These are phyloP conservation scores for Bucco capensis DNA, from an alignment of 2,113 vertebrate genomes.

Conservation along the genomic window DNA sequence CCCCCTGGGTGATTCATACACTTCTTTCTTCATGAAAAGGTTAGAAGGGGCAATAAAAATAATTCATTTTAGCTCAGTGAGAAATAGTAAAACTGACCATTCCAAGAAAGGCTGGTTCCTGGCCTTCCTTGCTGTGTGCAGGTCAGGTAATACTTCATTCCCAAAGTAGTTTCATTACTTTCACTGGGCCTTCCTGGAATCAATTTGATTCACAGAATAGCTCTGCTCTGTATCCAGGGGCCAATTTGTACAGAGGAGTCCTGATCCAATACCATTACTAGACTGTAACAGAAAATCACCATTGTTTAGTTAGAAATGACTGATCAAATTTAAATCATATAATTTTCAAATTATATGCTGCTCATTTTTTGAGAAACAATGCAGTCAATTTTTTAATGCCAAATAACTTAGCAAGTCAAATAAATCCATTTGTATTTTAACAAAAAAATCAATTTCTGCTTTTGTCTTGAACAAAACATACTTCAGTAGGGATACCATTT, in stretches of 20 bases:
- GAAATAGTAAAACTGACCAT: not conserved
- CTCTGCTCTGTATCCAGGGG: not conserved
- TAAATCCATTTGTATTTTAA: slow-evolving; percentile 15
- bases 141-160: not conserved
- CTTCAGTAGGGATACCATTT: not conserved
- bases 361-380: not conserved
- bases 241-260: not conserved
- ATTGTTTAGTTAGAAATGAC: not conserved
- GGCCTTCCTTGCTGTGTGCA: not conserved
- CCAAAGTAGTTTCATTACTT: not conserved
- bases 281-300: not conserved
- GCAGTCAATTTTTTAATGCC: not conserved
- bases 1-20: not conserved
- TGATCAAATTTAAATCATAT: not conserved
- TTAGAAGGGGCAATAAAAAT: not conserved
- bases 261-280: not conserved
- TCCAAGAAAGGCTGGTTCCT: not conserved
- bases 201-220: not conserved
- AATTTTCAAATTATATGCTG: not conserved
- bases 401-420: not conserved
- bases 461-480: not conserved
- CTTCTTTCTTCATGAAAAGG: not conserved
- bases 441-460: not conserved
- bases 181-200: not conserved
- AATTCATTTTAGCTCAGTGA: not conserved